A percentile compares a stretch with the other conserved stretches of the same genome.
Evolutionary conservation across 1,140 invertebrate genomes (phyloP).

Genomic region (Euwallacea fornicatus): DNA sequence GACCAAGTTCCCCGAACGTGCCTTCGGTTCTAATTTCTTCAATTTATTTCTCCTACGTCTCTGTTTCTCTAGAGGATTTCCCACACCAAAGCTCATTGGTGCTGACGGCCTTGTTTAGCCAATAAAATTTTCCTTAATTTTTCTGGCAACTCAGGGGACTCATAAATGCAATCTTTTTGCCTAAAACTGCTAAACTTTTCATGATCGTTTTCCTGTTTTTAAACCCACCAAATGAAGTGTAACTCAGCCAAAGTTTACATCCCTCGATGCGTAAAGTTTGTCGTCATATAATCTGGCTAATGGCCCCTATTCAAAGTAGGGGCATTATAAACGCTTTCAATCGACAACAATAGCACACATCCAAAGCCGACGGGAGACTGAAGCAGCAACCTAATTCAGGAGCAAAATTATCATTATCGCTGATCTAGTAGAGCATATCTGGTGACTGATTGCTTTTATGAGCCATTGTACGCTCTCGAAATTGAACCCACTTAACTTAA

Average conservation of each 20-base stretch:
- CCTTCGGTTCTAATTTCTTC: too few relatives aligned
- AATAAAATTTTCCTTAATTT: too few relatives aligned
- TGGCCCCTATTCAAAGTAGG: neutral
- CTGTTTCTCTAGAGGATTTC: too few relatives aligned
- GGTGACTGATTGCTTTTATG: neutral
- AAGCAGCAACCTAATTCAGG: slow-evolving; percentile 2
- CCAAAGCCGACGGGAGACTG: neutral
- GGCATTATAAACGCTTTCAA: slow-evolving; percentile 2
- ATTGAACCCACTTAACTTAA: neutral
- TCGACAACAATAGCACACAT: neutral
- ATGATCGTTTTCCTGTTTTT: too few relatives aligned
- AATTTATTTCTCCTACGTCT: too few relatives aligned
- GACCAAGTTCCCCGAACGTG: too few relatives aligned
- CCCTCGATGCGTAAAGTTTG: slow-evolving; percentile 1
- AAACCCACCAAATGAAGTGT: too few relatives aligned
- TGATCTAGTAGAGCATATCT: slow-evolving; percentile 3
- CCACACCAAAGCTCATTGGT: too few relatives aligned
- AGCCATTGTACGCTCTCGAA: neutral
- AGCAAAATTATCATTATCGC: slow-evolving; percentile 5
- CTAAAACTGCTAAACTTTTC: too few relatives aligned
- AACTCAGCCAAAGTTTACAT: neutral
- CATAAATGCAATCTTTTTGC: too few relatives aligned
- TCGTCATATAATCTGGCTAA: neutral
- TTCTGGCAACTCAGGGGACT: too few relatives aligned
- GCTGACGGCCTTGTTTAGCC: too few relatives aligned